Base-by-base conservation (phyloP, 2,113 vertebrate genomes). In the Scortum barcoo region DNA sequence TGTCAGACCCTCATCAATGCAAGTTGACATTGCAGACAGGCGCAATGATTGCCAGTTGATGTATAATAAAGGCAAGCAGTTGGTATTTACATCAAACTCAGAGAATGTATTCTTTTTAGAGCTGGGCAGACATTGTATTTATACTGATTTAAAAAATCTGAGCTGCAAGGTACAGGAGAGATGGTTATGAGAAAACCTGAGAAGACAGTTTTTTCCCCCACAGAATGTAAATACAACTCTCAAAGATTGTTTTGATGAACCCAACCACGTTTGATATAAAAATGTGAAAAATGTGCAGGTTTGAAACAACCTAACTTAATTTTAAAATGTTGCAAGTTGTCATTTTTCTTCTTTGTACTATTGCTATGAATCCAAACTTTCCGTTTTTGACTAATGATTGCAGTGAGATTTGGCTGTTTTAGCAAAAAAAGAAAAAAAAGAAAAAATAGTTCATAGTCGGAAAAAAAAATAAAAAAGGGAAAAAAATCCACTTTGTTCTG, bases 41-140 rank as follows among this genome's bases (percentile, higher is more conserved):
- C 14, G n/a, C 84, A 66, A 81, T 72, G 71, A 86, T 71, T 77
- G 72, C 73, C 69, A 86, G 65, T 75, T 84, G 61, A 81, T 89
- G 80, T 87, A 73, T 81, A 78, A 82, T 87, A 84, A 89, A 93
- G 81, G 83, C 82, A 89, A 88, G 89, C 84, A 76, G 85, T 86
- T 90, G 76, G 50, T 78, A 88, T 90, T 91, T 83, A 80, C 86
- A 91, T 93, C 81, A 91, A 91, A 92, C 78, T 67, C 87, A 87
- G 86, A 87, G 91, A 95, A 94, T 95, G 93, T 93, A 94, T 94
- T 94, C 58, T 92, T 93, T 90, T 88, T 81, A 83, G 82, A 83
- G 71, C 61, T 79, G 88, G 86, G 78, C 80, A 89, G 78, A 88
- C 53, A 62, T 79, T 83, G 67, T 87, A 82, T 93, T 88, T 87